A percentile compares a stretch with the other conserved stretches of the same genome.
These are phyloP conservation scores for Salvelinus fontinalis DNA, from an alignment of 2,113 vertebrate genomes.

Conservation along the genomic window DNA sequence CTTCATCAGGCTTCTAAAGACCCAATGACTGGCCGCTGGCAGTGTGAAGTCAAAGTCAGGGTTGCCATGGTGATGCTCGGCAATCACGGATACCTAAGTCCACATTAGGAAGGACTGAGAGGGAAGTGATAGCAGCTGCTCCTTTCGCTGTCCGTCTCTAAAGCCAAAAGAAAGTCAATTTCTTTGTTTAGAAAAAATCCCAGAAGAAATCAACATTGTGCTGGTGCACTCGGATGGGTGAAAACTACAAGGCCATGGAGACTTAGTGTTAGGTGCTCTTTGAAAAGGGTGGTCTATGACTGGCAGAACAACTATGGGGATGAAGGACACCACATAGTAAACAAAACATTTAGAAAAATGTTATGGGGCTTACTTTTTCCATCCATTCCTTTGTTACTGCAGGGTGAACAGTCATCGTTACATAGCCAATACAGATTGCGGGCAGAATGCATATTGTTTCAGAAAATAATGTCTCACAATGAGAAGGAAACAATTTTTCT, in stretches of 20 bases:
- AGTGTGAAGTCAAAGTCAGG: neutral
- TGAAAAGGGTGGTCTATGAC: too few relatives aligned
- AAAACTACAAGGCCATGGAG: too few relatives aligned
- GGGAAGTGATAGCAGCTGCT: neutral
- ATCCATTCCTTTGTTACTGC: neutral
- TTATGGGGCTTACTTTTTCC: too few relatives aligned
- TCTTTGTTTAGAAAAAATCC: neutral
- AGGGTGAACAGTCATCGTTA: neutral
- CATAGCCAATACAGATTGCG: neutral
- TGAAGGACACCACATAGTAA: too few relatives aligned
- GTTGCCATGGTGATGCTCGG: conserved; percentile 12
- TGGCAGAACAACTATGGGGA: too few relatives aligned
- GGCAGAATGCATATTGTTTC: neutral
- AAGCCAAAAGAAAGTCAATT: neutral
- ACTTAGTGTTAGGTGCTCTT: too few relatives aligned
- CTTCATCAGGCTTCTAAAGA: neutral
- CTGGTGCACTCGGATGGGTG: neutral
- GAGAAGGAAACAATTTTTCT: neutral
- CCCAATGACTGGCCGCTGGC: neutral
- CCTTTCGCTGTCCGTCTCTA: neutral
- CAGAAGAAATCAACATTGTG: neutral
- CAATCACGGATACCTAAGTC: neutral
- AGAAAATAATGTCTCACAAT: neutral
- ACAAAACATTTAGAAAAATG: too few relatives aligned
- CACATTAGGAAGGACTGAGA: neutral